Evolutionary conservation across 2,113 vertebrate species (phyloP), one percentile per base, ranked within the genome.

Genomic region (Hyla sarda): DNA sequence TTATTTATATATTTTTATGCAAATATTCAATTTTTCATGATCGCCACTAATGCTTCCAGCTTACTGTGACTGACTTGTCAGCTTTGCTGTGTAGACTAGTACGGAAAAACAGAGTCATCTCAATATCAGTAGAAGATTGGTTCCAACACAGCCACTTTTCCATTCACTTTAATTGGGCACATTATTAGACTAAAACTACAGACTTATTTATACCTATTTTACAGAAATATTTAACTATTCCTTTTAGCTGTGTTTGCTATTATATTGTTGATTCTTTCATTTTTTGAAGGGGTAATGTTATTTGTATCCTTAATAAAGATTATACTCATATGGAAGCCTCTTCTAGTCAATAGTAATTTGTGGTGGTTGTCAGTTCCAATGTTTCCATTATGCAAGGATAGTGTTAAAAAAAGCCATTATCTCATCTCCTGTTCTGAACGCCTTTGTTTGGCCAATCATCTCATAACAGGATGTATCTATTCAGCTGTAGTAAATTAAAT

Each of bases 401-500:
- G 60, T n/a, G 45, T 82, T 82, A 67, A 67, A 50, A 30, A 37
- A 62, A n/a, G 45, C 62, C 48, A 34, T 82, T 69, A 82, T 30
- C 62, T 71, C 60, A 71, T 82, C 80, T 82, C 80, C 80, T 50
- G 80, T 23, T 80, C 56, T 65, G 37, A 62, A 62, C 78, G 16
- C 16, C 80, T 34, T 50, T 82, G 62, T 82, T 82, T 69, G 62
- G 17, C 28, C 62, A 82, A 62, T 82, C 62, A 2, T 41, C 69
- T 32, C 56, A 47, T 50, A 48, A 71, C 60, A 82, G 80, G 80
- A 82, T 71, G 65, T 69, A 69, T 82, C 65, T 11, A 82, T 32
- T 69, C 62, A 69, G 80, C 32, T 41, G 41, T 50, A 69, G 60
- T 82, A 82, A 82, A 82, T 82, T 71, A 32, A 32, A 82, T 82